phyloP scores from a whole-genome alignment of 2,797 vertebrate species.

The Acanthurus leucopareius region DNA sequence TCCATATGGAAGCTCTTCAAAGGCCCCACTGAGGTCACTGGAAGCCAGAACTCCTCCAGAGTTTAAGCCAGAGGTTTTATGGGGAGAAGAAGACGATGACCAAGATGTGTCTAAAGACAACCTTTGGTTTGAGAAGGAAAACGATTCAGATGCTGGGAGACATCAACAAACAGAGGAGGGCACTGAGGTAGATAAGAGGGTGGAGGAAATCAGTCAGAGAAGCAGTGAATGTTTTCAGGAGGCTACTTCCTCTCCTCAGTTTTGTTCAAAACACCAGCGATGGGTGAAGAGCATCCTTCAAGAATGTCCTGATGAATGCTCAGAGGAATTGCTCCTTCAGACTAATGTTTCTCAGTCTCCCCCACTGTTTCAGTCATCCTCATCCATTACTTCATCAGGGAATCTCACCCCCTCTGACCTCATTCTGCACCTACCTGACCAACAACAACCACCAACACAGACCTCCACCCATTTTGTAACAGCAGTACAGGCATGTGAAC shows the following conservation, averaged over 20 bases:
- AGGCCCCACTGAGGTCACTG: not conserved
- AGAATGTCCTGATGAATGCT: conserved; percentile 76
- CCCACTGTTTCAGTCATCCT: conserved; percentile 50
- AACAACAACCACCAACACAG: not conserved
- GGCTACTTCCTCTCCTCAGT: conserved; percentile 51
- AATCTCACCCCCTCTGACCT: conserved; percentile 75
- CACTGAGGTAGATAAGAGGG: not conserved
- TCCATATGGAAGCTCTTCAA: conserved; percentile 1
- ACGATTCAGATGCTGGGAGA: not conserved
- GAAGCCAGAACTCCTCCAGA: not conserved
- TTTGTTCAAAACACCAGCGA: conserved; percentile 83
- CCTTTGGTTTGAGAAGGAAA: conserved; percentile 8
- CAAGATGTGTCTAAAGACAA: not conserved
- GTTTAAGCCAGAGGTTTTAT: not conserved
- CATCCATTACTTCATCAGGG: conserved; percentile 65
- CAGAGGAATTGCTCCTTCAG: conserved; percentile 41
- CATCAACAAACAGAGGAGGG: not conserved
- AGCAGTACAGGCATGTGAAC: not conserved
- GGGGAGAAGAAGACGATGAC: not conserved
- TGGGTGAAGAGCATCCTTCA: conserved; percentile 83
- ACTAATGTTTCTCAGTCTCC: conserved; percentile 21
- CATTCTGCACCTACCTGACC: conserved; percentile 10
- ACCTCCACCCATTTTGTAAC: conserved; percentile 22
- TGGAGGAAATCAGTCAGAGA: not conserved
- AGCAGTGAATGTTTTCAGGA: not conserved